Percentiles rank a stretch among this genome's conserved stretches.
phyloP scores from a whole-genome alignment of 2,888 invertebrate species.

The Eristalinus aeneus region DNA sequence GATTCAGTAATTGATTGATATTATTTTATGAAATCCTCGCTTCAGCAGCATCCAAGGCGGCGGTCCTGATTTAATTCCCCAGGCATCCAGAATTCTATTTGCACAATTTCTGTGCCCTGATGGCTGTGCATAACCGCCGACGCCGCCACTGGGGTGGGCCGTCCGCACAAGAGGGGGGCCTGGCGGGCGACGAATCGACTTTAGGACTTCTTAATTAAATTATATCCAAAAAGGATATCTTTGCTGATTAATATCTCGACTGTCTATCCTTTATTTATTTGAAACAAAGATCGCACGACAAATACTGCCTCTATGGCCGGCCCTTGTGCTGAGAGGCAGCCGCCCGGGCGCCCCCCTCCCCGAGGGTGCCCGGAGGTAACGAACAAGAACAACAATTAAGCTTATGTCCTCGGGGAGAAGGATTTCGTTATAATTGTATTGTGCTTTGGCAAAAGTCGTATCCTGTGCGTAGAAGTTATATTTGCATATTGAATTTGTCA shows the following conservation, averaged over 20 bases:
- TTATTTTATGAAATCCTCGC: conserved; percentile 49
- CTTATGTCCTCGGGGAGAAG: conserved; percentile 65
- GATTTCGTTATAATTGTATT: conserved; percentile 67
- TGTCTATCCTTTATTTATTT: conserved; percentile 68
- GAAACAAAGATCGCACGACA: conserved; percentile 61
- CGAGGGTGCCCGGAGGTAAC: conserved; percentile 62
- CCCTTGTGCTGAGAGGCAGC: not conserved
- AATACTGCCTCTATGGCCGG: conserved; percentile 47
- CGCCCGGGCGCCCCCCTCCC: not conserved
- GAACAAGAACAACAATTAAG: conserved; percentile 71
- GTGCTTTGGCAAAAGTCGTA: conserved; percentile 55
- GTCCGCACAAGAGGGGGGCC: not conserved
- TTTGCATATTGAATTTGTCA: conserved; percentile 71
- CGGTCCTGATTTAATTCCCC: conserved; percentile 40
- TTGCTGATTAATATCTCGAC: conserved; percentile 64
- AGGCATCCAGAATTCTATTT: conserved; percentile 48
- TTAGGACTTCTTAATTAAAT: conserved; percentile 68
- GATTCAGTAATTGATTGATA: conserved; percentile 62
- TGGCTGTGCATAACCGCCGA: not conserved
- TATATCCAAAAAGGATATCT: conserved; percentile 67
- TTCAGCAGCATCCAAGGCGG: not conserved
- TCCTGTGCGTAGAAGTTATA: conserved; percentile 60
- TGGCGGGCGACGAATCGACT: no score
- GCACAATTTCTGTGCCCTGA: conserved; percentile 20
- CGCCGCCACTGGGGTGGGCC: not conserved